Evolutionary conservation across 2,888 invertebrate species (phyloP), one percentile per base, ranked within the genome.

Genomic region (Catocala sponsa): DNA sequence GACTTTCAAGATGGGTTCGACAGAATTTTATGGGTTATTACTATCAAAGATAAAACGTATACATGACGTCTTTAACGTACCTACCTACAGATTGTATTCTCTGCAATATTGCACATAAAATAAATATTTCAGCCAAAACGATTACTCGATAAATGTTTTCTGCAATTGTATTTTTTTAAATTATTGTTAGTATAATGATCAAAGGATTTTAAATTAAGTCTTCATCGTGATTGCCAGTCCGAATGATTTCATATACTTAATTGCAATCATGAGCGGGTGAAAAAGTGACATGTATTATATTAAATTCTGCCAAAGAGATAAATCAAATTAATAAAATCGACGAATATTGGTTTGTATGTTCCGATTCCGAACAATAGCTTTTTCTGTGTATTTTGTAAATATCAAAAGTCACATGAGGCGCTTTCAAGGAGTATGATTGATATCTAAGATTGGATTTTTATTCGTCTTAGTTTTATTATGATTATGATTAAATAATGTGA

Each of bases 1-100:
- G 78, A 82, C 85, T 87, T 88, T 87, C 81, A 80, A 89, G 85
- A 87, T 81, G 84, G 74, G 79, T 75, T 82, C 80, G 62, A 78
- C 79, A 78, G 70, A 77, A 74, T 86, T 85, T 86, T 84, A 86
- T 85, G 74, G 77, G 78, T 82, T 83, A 80, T 81, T 82, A 76
- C 76, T 74, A 82, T 77, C 72, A 80, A 78, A 83, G 73, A 79
- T 76, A 76, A 72, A 69, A 74, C 48, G 55, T 66, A 50, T 71
- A 78, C 65, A 59, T 70, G 65, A 61, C 61, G 41, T 62, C 32
- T 70, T 70, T 65, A 65, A 68, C 54, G 55, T 68, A 69, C 63
- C 64, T 62, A 55, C 53, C 42, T 46, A 53, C 52, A 44, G 43
- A 63, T 56, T 50, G 50, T 54, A 70, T 65, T 68, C 35, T 38